Conservation (phyloP, 2,113 vertebrate genomes). For the Platycercus adscitus region DNA sequence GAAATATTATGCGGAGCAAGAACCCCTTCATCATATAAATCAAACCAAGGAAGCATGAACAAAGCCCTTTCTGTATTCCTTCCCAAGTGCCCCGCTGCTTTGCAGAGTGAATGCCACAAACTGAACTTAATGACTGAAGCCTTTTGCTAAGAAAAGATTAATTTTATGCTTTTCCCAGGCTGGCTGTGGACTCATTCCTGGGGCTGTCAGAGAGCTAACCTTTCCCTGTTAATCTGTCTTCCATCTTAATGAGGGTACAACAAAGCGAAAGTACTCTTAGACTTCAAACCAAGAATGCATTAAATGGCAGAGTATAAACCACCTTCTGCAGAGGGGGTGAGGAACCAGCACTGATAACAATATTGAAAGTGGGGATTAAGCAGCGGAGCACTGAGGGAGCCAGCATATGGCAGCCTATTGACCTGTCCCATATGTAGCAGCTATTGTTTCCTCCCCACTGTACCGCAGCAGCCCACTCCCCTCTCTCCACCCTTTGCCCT, state of each 20-base stretch:
- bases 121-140: conserved; percentile 12
- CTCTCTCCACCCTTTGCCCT: background rate
- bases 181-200: background rate
- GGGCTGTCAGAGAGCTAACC: background rate
- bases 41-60: conserved; percentile 29
- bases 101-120: conserved; percentile 1
- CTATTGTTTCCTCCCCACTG: conserved; percentile 30
- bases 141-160: conserved; percentile 39
- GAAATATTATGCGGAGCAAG: background rate
- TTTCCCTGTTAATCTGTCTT: background rate
- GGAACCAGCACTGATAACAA: conserved; percentile 7
- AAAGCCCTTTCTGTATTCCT: conserved; percentile 44
- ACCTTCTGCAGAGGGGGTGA: conserved; percentile 18
- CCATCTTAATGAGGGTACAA: background rate
- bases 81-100: background rate
- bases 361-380: conserved; percentile 60
- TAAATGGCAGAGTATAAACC: conserved; percentile 1
- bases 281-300: conserved; percentile 27
- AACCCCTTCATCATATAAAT: conserved; percentile 25
- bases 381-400: background rate
- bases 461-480: background rate
- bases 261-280: background rate
- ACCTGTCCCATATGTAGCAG: conserved; percentile 20
- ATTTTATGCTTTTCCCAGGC: conserved; percentile 36
- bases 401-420: conserved; percentile 48